Base-by-base conservation (phyloP, 2,797 vertebrate species). In the Diplodus puntazzo region DNA sequence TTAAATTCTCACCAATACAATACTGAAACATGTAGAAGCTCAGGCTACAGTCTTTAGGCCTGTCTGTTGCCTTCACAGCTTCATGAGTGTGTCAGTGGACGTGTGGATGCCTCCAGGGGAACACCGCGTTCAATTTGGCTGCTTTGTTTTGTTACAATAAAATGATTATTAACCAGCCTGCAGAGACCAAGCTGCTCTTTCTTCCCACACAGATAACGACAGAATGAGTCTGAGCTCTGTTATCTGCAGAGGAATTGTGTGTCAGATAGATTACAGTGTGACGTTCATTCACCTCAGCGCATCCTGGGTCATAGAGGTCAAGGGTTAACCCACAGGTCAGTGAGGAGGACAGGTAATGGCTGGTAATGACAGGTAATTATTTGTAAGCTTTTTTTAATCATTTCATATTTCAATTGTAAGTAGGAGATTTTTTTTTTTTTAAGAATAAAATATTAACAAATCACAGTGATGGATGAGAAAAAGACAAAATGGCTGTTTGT, bases 141-240 rank as follows among this genome's bases (percentile, higher is more conserved):
- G 8, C 48, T 46, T 66, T 69, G 74, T 72, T 80, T 74, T 55
- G 63, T 75, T 66, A 66, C 64, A 75, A 61, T 61, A 67, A 55
- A 83, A 69, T 0, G 12, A 68, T 83, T 68, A 77, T 80, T 71
- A 80, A 58, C 48, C 57, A 61, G 81, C 21, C 5, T 21, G 27
- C 67, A 62, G 62, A 64, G 64, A 59, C n/a, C 67, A 3, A 49
- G 69, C 71, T 72, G 72, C 60, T 86, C 30, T 18, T 75, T 88
- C 65, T 81, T 84, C 69, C 60, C 77, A 72, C 66, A 62, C 63
- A 70, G 82, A 87, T 85, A 80, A 86, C 67, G 50, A 34, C 53
- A 73, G 61, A 77, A 71, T 74, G 48, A 34, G 42, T 58, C 21
- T 39, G 3, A 18, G 11, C 62, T 55, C n/a, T 57, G 34, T 61